Evolutionary conservation across 2,888 invertebrate genomes (phyloP), one percentile per base, ranked within the genome.

Genomic region (Agelastica alni): DNA sequence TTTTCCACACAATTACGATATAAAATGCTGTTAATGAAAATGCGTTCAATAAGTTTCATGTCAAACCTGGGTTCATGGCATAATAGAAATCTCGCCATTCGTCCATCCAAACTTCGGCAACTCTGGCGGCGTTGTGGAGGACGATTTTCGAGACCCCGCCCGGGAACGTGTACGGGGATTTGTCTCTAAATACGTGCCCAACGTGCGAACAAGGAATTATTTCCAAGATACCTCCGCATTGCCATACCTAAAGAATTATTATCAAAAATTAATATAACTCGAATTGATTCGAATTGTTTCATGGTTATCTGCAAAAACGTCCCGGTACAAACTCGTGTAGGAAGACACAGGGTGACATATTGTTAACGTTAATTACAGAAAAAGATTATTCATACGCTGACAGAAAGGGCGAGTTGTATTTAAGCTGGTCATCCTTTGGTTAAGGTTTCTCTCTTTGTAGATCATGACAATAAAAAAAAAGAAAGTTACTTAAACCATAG

Each of bases 41-140:
- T 13, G 9, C n/a, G 10, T n/a, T 12, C 9, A 32, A 43, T 37
- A 31, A 51, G 36, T 43, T 51, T 36, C 22, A 44, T 45, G 45
- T 61, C 71, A 85, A 89, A 95, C 95, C 95, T 92, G 95, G 92
- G 81, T 94, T 96, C 91, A 96, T 95, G 80, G 93, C 93, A 88
- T 94, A 96, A 87, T 94, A 96, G 88, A 96, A 96, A 82, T 94
- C 94, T 79, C 94, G 90, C 93, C 97, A 98, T 80, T 98, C 96
- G 86, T 98, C 99, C 91, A 99, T 92, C 99, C 99, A 99, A 73
- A 99, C 99, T 79, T 96, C 95, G 71, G 97, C 98, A 71, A 97
- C 96, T 72, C 99, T 86, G 71, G 96, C 95, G 68, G 97, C 95
- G 83, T 99, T 99, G 81, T 96, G 95, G 70, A 97, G 89, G 72